phyloP scores from a whole-genome alignment of 2,797 vertebrate genomes.

The Fratercula arctica region DNA sequence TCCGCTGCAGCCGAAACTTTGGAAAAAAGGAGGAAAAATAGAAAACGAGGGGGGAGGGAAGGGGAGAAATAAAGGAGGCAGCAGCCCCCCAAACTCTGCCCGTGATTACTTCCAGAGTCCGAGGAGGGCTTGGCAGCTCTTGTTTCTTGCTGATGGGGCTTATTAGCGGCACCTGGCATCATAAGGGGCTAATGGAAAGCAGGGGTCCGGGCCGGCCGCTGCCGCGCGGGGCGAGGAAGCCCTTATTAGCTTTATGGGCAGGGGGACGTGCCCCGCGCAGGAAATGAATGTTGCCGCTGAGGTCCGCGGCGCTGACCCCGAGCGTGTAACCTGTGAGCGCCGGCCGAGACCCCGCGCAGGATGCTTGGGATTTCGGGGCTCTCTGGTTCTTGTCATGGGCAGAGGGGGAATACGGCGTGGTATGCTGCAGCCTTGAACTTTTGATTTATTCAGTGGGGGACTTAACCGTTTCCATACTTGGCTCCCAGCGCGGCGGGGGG shows the following conservation, averaged over 20 bases:
- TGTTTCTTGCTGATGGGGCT: conserved; percentile 80
- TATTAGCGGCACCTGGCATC: conserved; percentile 91
- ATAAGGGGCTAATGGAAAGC: conserved; percentile 85
- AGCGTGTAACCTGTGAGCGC: conserved; percentile 81
- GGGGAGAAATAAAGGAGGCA: not conserved
- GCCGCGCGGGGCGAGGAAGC: conserved; percentile 78
- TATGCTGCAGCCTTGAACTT: conserved; percentile 77
- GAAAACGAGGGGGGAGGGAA: not conserved
- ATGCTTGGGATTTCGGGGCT: conserved; percentile 78
- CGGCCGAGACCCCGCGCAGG: conserved; percentile 72
- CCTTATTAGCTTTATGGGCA: conserved; percentile 92
- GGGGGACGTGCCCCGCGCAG: conserved; percentile 86
- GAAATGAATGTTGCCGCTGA: conserved; percentile 88
- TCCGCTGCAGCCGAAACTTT: not conserved
- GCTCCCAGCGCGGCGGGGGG: not conserved
- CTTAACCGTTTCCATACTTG: conserved; percentile 77
- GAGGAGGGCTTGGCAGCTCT: conserved; percentile 75
- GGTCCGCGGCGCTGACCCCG: conserved; percentile 82
- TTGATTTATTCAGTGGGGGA: conserved; percentile 75
- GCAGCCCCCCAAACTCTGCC: conserved; percentile 25
- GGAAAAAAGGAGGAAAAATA: not conserved
- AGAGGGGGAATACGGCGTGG: conserved; percentile 66
- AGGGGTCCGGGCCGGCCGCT: conserved; percentile 72
- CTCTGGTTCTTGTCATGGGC: conserved; percentile 86
- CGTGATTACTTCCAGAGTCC: conserved; percentile 86